Percentiles rank a stretch among this genome's conserved stretches.
These are phyloP conservation scores for Cirrhinus mrigala DNA, from an alignment of 2,797 vertebrate species.

Conservation along the genomic window DNA sequence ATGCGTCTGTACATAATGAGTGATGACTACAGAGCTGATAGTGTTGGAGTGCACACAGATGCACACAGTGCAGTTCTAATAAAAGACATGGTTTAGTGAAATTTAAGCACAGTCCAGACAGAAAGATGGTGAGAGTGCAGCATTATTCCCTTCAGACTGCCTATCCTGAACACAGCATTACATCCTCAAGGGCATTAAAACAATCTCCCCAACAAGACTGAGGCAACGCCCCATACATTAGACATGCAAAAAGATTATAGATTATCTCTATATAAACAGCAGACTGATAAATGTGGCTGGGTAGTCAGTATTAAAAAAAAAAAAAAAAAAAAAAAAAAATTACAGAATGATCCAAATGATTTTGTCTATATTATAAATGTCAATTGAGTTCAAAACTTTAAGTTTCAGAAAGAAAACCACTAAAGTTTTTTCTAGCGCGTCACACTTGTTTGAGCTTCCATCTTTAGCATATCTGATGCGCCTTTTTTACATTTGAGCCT, in stretches of 20 bases:
- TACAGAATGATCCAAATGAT: neutral
- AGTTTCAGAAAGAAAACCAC: neutral
- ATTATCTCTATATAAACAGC: slow-evolving; percentile 6
- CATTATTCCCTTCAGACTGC: neutral
- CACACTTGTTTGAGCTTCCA: too few species aligned
- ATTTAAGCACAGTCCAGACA: neutral
- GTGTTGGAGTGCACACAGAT: slow-evolving; percentile 20
- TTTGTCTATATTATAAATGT: neutral
- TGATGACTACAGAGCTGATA: neutral
- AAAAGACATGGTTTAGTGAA: neutral
- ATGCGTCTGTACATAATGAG: neutral
- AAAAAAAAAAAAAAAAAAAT: too few species aligned
- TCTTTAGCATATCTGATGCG: too few species aligned
- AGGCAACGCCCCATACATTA: slow-evolving; percentile 13
- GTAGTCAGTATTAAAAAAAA: too few species aligned
- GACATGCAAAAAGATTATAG: neutral
- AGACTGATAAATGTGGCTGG: neutral
- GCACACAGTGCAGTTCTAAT: neutral
- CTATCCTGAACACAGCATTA: neutral
- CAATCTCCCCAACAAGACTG: neutral
- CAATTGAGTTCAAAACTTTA: neutral
- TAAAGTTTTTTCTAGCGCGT: too few species aligned
- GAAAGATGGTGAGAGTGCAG: neutral
- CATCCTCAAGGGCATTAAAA: slow-evolving; percentile 15
- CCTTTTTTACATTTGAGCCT: too few species aligned